phyloP scores from a whole-genome alignment of 2,888 invertebrate genomes.

The Heliconius ismenius region DNA sequence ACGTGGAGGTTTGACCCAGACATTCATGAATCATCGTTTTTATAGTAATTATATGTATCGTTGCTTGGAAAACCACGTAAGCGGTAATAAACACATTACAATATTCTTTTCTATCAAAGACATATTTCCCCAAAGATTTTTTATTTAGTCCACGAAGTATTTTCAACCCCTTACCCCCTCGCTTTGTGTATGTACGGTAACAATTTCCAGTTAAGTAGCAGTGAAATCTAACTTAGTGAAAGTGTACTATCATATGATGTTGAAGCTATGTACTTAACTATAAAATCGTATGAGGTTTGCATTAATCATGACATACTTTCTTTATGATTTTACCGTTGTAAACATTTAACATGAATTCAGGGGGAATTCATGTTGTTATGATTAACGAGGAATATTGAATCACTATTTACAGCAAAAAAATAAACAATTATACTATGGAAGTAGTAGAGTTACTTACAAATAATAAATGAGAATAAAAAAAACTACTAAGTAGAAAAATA shows the following conservation, averaged over 20 bases:
- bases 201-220: constrained; percentile 62
- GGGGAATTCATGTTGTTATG: background rate
- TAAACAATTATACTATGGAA: background rate
- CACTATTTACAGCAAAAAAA: background rate
- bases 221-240: constrained; percentile 74
- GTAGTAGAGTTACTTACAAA: background rate
- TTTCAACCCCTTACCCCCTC: constrained; percentile 36
- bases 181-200: constrained; percentile 48
- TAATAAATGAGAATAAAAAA: constrained; percentile 44
- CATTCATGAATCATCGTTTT: constrained; percentile 46
- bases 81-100: constrained; percentile 7
- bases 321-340: constrained; percentile 43
- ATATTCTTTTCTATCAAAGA: background rate
- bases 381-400: background rate
- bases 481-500: constrained; percentile 66
- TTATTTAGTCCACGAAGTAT: background rate
- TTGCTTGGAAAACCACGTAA: constrained; percentile 34
- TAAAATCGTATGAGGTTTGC: constrained; percentile 46
- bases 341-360: constrained; percentile 28
- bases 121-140: background rate
- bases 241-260: constrained; percentile 55
- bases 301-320: constrained; percentile 46
- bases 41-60: constrained; percentile 36
- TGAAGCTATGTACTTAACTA: constrained; percentile 35
- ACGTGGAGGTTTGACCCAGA: constrained; percentile 44